These are phyloP conservation scores for Drosophila ambigua DNA, from an alignment of 1,140 invertebrate species.

Conservation along the genomic window DNA sequence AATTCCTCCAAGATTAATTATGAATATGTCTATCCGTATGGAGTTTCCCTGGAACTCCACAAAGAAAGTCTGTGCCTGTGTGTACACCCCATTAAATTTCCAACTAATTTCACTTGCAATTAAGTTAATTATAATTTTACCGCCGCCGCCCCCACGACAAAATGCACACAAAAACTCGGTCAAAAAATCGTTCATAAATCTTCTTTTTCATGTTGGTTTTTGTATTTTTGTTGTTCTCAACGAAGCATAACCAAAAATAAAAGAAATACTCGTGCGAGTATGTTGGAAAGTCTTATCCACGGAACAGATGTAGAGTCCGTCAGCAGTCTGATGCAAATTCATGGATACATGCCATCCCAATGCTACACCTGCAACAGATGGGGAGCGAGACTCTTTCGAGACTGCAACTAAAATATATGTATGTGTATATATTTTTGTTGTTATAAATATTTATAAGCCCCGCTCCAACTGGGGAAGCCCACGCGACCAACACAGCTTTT, in stretches of 20 bases:
- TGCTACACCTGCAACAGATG: slow-evolving; percentile 59
- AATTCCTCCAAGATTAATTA: slow-evolving; percentile 34
- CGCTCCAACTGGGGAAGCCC: slow-evolving; percentile 27
- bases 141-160: slow-evolving; percentile 38
- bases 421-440: not conserved
- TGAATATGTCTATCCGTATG: slow-evolving; percentile 2
- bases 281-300: not conserved
- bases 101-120: slow-evolving; percentile 78
- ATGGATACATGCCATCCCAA: slow-evolving; percentile 13
- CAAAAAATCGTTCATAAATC: slow-evolving; percentile 63
- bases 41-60: not conserved
- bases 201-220: slow-evolving; percentile 40
- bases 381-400: not conserved
- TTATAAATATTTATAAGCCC: slow-evolving; percentile 71
- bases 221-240: slow-evolving; percentile 2
- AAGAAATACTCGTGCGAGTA: slow-evolving; percentile 2
- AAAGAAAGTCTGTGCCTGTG: slow-evolving; percentile 48
- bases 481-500: slow-evolving; percentile 56
- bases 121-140: slow-evolving; percentile 78
- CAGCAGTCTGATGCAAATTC: slow-evolving; percentile 52
- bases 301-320: slow-evolving; percentile 17
- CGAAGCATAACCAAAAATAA: slow-evolving; percentile 52
- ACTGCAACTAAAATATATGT: slow-evolving; percentile 21
- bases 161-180: slow-evolving; percentile 55
- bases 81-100: slow-evolving; percentile 70